phyloP scores from a whole-genome alignment of 2,888 invertebrate genomes.

The Nomada goodeniana region DNA sequence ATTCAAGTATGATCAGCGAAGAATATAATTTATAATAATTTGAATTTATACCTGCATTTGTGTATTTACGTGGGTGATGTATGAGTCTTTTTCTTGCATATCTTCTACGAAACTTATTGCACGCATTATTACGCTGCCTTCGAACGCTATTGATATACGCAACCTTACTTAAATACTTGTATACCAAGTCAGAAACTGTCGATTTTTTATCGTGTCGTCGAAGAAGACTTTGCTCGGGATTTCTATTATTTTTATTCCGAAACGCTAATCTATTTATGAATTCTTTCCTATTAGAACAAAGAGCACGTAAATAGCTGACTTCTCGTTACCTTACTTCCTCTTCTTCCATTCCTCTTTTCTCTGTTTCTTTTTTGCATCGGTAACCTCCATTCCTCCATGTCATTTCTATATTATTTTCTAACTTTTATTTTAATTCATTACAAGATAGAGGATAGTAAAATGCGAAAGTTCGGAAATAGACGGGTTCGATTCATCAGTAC shows the following conservation, averaged over 20 bases:
- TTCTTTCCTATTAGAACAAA: background rate
- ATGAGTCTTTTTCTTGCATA: constrained; percentile 34
- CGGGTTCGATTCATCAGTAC: background rate
- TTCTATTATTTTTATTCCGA: constrained; percentile 2
- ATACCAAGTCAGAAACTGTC: constrained; percentile 72
- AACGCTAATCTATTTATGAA: constrained; percentile 20
- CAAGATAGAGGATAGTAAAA: background rate
- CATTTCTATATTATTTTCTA: constrained; percentile 14
- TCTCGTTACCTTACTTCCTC: background rate
- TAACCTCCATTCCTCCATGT: constrained; percentile 1
- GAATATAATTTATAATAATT: background rate
- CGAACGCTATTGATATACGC: constrained; percentile 23
- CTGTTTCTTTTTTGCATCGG: background rate
- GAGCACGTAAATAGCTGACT: background rate
- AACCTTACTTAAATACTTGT: constrained; percentile 61
- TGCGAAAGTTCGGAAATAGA: background rate
- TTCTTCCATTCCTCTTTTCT: background rate
- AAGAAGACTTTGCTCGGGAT: background rate
- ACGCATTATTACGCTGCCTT: constrained; percentile 55
- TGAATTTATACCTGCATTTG: constrained; percentile 18
- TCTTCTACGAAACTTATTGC: constrained; percentile 52
- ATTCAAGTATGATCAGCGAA: background rate
- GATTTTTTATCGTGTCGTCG: constrained; percentile 17
- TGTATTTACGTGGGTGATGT: background rate
- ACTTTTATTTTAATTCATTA: background rate